These are phyloP conservation scores for Cynaeus angustus DNA, from an alignment of 2,888 invertebrate species.

Conservation along the genomic window DNA sequence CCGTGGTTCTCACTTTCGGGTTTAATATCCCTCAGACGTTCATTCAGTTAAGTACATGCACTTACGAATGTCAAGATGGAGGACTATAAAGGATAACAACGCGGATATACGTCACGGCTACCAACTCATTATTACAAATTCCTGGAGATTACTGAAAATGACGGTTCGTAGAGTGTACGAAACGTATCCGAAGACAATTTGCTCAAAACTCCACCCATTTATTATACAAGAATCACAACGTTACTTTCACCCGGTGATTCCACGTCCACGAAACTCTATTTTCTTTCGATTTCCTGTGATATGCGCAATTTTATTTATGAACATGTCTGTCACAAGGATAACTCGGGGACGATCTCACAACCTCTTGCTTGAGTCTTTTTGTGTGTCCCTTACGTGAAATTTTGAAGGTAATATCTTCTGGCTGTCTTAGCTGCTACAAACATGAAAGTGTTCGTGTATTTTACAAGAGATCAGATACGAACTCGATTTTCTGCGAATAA, in stretches of 20 bases:
- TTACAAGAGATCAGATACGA: conserved; percentile 33
- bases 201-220: conserved; percentile 7
- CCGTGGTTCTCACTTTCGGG: conserved; percentile 19
- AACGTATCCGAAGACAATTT: no score
- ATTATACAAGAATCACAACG: conserved; percentile 40
- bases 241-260: conserved; percentile 9
- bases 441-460: conserved; percentile 36
- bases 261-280: conserved; percentile 8
- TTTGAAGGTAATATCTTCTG: conserved; percentile 40
- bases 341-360: conserved; percentile 24
- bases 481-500: conserved; percentile 17
- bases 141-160: conserved; percentile 1
- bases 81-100: conserved; percentile 36
- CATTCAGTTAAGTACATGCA: conserved; percentile 43
- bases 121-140: conserved; percentile 33
- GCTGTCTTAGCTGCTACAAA: conserved; percentile 38
- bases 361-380: conserved; percentile 28
- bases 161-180: no score
- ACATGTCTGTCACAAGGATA: conserved; percentile 35
- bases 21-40: conserved; percentile 43
- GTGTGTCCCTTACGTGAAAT: conserved; percentile 42
- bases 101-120: conserved; percentile 32
- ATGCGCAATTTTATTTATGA: conserved; percentile 41
- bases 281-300: conserved; percentile 40
- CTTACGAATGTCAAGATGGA: conserved; percentile 46